Evolutionary conservation across 2,888 invertebrate genomes (phyloP).

Genomic region (Octodonta nipae): DNA sequence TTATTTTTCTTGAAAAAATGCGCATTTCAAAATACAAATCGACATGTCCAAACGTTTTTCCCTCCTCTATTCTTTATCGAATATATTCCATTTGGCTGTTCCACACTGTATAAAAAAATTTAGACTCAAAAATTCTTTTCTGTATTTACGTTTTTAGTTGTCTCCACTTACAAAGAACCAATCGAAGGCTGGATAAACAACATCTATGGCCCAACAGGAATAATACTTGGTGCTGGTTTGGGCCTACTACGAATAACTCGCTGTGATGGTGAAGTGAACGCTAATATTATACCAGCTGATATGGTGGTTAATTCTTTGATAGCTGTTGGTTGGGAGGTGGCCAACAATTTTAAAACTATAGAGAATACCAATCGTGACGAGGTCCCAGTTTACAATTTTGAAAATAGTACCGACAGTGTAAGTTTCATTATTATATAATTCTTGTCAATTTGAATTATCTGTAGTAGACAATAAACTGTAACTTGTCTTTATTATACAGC

Average conservation of each 20-base stretch:
- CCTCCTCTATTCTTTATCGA: too few species aligned
- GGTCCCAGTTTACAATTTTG: slow-evolving; percentile 11
- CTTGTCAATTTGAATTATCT: too few species aligned
- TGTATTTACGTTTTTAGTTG: slow-evolving; percentile 31
- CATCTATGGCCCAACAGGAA: slow-evolving; percentile 56
- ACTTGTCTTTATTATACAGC: too few species aligned
- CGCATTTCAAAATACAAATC: too few species aligned
- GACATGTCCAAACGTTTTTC: too few species aligned
- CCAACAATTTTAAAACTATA: slow-evolving; percentile 10
- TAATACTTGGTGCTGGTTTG: slow-evolving; percentile 33
- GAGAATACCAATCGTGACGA: too few species aligned
- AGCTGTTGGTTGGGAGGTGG: slow-evolving; percentile 42
- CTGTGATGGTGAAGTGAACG: slow-evolving; percentile 37
- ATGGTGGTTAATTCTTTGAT: slow-evolving; percentile 49
- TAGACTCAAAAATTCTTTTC: neutral
- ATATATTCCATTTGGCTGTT: too few species aligned
- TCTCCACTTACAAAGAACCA: slow-evolving; percentile 43
- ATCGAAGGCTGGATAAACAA: slow-evolving; percentile 62
- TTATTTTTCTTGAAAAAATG: too few species aligned
- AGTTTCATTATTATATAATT: too few species aligned
- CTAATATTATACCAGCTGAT: slow-evolving; percentile 56
- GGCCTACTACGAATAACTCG: slow-evolving; percentile 47
- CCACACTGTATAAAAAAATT: too few species aligned
- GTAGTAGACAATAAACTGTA: too few species aligned
- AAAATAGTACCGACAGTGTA: slow-evolving; percentile 29